These are phyloP conservation scores for Ectobius pallidus DNA, from an alignment of 2,888 invertebrate species.

Conservation along the genomic window DNA sequence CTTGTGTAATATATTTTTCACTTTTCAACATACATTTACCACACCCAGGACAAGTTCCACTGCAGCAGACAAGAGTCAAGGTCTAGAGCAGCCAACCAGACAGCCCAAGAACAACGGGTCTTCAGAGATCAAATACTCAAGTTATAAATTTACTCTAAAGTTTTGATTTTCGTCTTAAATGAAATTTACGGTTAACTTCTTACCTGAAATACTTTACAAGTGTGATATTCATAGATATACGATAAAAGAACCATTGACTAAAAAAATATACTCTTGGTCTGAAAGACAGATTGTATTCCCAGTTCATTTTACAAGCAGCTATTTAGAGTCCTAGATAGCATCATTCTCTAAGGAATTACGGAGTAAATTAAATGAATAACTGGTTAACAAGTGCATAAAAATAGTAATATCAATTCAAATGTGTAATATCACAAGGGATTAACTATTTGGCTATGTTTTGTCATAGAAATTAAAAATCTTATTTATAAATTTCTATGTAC, in stretches of 20 bases:
- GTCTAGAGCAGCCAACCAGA: conserved; percentile 21
- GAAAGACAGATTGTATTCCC: too few relatives aligned
- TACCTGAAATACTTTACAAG: neutral
- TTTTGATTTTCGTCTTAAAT: neutral
- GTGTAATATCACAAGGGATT: too few relatives aligned
- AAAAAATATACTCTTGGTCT: too few relatives aligned
- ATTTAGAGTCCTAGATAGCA: too few relatives aligned
- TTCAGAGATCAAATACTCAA: neutral
- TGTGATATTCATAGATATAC: conserved; percentile 11
- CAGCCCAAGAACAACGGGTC: conserved; percentile 11
- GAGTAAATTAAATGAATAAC: too few relatives aligned
- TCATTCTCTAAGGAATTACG: too few relatives aligned
- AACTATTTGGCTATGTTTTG: too few relatives aligned
- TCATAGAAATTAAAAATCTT: too few relatives aligned
- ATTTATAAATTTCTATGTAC: too few relatives aligned
- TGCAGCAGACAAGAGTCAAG: conserved; percentile 5
- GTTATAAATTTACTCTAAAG: conserved; percentile 18
- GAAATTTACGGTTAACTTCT: conserved; percentile 11
- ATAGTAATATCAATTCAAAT: too few relatives aligned
- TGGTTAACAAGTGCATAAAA: too few relatives aligned
- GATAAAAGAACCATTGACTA: neutral
- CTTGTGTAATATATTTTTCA: conserved; percentile 24
- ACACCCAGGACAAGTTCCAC: conserved; percentile 20
- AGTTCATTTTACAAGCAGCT: too few relatives aligned
- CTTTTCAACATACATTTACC: conserved; percentile 24